Evolutionary conservation across 2,113 vertebrate species (phyloP).

Genomic region (Scatophagus argus): DNA sequence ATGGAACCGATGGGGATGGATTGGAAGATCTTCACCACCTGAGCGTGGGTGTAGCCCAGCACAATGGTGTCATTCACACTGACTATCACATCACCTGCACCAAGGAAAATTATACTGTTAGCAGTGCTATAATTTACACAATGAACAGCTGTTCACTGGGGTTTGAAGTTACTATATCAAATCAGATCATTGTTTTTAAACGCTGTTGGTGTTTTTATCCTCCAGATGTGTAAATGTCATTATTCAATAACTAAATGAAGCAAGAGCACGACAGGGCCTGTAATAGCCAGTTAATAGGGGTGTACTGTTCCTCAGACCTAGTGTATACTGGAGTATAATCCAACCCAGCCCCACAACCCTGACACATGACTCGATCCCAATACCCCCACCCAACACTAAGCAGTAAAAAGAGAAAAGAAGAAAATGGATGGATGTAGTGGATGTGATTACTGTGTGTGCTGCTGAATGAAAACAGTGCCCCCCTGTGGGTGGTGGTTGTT

Average conservation of each 20-base stretch:
- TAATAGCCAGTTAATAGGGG: background rate
- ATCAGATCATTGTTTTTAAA: background rate
- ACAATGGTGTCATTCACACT: slow-evolving; percentile 98
- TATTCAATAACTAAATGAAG: background rate
- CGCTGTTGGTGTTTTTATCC: background rate
- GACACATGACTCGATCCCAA: background rate
- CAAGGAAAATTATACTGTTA: slow-evolving; percentile 19
- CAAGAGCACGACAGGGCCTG: background rate
- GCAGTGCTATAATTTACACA: background rate
- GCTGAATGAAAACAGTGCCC: slow-evolving; percentile 67
- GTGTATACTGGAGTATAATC: background rate
- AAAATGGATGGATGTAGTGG: background rate
- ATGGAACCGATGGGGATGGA: slow-evolving; percentile 98
- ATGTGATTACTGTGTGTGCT: background rate
- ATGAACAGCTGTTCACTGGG: background rate
- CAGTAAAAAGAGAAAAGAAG: no score
- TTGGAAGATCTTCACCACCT: slow-evolving; percentile 99
- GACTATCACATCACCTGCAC: slow-evolving; percentile 95
- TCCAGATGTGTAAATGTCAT: background rate
- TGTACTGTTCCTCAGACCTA: no score
- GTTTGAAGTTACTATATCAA: background rate
- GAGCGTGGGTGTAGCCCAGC: slow-evolving; percentile 97
- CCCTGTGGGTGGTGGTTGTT: slow-evolving; percentile 42
- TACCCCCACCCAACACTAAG: background rate
- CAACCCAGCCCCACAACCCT: background rate